A percentile compares a stretch with the other conserved stretches of the same genome.
phyloP scores from a whole-genome alignment of 2,797 vertebrate genomes.

The Phrynocephalus forsythii region DNA sequence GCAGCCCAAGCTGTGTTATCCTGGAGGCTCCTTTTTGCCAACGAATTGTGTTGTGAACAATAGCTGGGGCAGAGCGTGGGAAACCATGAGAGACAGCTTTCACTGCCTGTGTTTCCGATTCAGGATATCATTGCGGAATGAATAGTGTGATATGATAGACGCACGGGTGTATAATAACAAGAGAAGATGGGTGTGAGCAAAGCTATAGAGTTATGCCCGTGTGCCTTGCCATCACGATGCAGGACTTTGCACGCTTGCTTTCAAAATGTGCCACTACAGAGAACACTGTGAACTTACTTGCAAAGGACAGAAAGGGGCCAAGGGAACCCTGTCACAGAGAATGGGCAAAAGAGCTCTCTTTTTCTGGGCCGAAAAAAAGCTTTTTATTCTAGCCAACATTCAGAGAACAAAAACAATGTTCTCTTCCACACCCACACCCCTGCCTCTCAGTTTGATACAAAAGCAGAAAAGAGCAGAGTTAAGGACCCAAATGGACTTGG shows the following conservation, averaged over 20 bases:
- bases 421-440: neutral
- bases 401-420: neutral
- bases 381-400: constrained; percentile 21
- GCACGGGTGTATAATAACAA: accelerated
- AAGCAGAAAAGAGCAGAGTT: constrained; percentile 6
- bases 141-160: constrained; percentile 27
- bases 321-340: neutral
- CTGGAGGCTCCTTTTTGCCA: constrained; percentile 68
- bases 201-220: neutral
- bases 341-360: neutral
- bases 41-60: constrained; percentile 81
- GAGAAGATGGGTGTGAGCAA: neutral
- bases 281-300: constrained; percentile 19
- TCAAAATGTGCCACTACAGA: neutral
- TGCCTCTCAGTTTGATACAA: constrained; percentile 4
- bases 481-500: neutral
- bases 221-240: neutral
- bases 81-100: constrained; percentile 80
- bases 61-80: constrained; percentile 81
- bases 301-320: neutral
- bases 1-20: constrained; percentile 58
- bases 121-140: constrained; percentile 76
- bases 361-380: neutral
- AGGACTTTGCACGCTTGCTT: neutral
- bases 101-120: constrained; percentile 80